Evolutionary conservation across 2,797 vertebrate genomes (phyloP).

Genomic region (Bovichtus diacanthus): DNA sequence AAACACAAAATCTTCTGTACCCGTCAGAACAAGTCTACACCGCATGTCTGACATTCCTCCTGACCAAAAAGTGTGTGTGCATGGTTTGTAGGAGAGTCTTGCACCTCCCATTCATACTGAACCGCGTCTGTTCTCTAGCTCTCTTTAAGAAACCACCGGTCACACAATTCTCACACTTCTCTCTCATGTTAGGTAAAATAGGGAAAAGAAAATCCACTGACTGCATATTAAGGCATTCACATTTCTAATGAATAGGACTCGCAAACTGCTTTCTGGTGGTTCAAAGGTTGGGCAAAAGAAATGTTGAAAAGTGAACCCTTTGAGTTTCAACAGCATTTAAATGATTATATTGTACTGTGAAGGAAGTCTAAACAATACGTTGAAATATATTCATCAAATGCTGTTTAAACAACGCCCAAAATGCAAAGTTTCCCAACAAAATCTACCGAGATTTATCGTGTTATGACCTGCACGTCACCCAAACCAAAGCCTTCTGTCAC

Average conservation of each 20-base stretch:
- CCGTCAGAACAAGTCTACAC: slow-evolving; percentile 56
- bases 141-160: neutral
- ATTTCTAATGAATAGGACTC: neutral
- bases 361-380: neutral
- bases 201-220: neutral
- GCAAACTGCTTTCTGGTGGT: neutral
- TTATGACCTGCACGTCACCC: neutral
- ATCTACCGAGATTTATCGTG: neutral
- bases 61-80: neutral
- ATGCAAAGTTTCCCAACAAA: neutral
- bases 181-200: neutral
- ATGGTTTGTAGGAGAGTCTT: neutral
- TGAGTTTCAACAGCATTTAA: neutral
- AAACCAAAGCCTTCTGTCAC: neutral
- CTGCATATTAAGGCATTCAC: neutral
- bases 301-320: neutral
- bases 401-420: neutral
- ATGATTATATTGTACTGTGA: neutral
- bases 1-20: neutral
- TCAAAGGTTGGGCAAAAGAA: neutral
- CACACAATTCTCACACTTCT: neutral
- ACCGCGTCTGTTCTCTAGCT: neutral
- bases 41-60: slow-evolving; percentile 66
- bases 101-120: neutral
- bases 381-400: neutral